Base-by-base conservation (phyloP, 2,113 vertebrate genomes). In the Proterorhinus semilunaris region DNA sequence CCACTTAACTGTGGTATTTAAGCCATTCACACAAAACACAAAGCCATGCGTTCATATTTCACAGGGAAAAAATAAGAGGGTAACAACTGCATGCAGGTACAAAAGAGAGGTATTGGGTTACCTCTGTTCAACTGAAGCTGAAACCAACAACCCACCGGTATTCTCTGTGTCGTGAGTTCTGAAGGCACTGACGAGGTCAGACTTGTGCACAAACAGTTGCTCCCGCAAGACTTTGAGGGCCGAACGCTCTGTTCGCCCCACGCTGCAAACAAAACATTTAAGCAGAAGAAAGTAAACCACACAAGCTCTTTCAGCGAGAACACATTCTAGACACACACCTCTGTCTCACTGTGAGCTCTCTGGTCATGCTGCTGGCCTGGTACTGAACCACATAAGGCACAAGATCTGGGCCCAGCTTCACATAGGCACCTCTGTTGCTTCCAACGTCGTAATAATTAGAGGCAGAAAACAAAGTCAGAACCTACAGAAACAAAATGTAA, bases 391-490 rank as follows among this genome's bases (percentile, higher is more conserved):
- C 83, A 81, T 98, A 95, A 44, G 96, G 96, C 54, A 91, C 78
- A 10, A 99, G 92, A 81, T 96, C 91, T 0, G 95, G 95, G 62
- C 96, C 97, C 85, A 98, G 76, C 74, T 95, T 96, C 72, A 98
- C 90, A 0, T 96, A 97, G 57, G 97, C 97, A 64, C 96, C 97
- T 75, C 95, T 92, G 87, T 98, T 99, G 79, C 97, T 99, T 77
- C 96, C 97, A 67, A 94, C 90, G 45, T 96, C 94, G 0, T 98
- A 98, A 86, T 99, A 98, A 86, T 98, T 99, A 10, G 97, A 99
- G 69, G 96, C 96, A 54, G 97, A 98, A 90, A 99, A 99, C 82
- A 99, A 91, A 42, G 97, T 98, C 74, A 99, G 90, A 64, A 99
- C 95, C 97, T 98, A 66, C 66, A 54, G 4, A 1, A 36, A 36